A percentile compares a stretch with the other conserved stretches of the same genome.
Evolutionary conservation across 92 coral and sea anemone species (phyloP).

Genomic region (Porites rus): DNA sequence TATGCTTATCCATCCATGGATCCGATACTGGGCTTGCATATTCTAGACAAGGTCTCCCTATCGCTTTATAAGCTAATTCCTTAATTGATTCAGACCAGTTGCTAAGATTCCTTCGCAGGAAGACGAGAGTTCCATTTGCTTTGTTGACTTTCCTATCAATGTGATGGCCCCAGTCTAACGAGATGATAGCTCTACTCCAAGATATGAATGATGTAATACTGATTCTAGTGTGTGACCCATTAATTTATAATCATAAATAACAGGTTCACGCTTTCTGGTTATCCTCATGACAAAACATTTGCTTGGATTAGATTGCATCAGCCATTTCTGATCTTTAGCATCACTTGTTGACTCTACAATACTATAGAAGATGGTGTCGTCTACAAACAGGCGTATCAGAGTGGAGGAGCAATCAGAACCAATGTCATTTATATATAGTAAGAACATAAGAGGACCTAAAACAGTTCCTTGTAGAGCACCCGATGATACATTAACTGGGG

Average conservation of each 20-base stretch:
- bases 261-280: constrained; percentile 45
- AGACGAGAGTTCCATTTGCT: neutral
- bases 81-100: constrained; percentile 12
- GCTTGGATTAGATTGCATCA: constrained; percentile 55
- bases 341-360: constrained; percentile 32
- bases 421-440: constrained; percentile 25
- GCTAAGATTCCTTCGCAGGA: constrained; percentile 26
- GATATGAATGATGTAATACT: constrained; percentile 38
- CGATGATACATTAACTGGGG: constrained; percentile 21
- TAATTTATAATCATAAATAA: constrained; percentile 36
- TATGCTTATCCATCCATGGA: too few relatives aligned
- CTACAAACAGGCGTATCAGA: constrained; percentile 10
- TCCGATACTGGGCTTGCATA: neutral
- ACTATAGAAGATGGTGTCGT: constrained; percentile 29
- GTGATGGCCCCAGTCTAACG: constrained; percentile 10
- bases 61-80: neutral
- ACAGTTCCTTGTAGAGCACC: constrained; percentile 27
- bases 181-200: constrained; percentile 36
- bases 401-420: constrained; percentile 3
- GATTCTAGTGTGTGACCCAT: constrained; percentile 33
- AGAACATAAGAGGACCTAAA: too few relatives aligned
- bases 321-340: constrained; percentile 47
- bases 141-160: constrained; percentile 30
- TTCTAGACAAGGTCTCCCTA: constrained; percentile 3
- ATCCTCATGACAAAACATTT: neutral